A percentile compares a stretch with the other conserved stretches of the same genome.
Evolutionary conservation across 1,140 invertebrate species (phyloP).

Genomic region (Drosophila ananassae): DNA sequence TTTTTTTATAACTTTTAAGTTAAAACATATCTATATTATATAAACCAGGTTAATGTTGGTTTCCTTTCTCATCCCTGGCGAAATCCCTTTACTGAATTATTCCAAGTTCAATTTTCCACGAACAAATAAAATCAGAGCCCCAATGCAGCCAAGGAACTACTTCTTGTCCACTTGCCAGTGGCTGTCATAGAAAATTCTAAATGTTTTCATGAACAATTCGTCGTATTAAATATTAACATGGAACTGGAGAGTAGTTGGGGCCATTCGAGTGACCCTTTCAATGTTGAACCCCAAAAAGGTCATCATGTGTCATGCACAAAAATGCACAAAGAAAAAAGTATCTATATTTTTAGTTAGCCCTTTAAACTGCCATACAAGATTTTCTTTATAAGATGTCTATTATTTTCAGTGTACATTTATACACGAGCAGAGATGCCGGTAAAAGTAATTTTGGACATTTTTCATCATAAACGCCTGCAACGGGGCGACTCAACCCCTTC

Average conservation of each 20-base stretch:
- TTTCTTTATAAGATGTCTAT: not conserved
- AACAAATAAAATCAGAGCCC: conserved; percentile 76
- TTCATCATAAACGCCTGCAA: conserved; percentile 72
- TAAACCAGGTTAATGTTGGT: not conserved
- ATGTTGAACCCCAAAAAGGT: conserved; percentile 58
- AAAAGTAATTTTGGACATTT: conserved; percentile 77
- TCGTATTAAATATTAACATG: conserved; percentile 82
- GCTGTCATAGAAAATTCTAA: conserved; percentile 63
- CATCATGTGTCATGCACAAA: conserved; percentile 49
- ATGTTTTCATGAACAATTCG: conserved; percentile 81
- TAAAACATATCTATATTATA: not conserved
- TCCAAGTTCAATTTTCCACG: conserved; percentile 74
- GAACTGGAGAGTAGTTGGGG: conserved; percentile 65
- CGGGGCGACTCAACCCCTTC: conserved; percentile 23
- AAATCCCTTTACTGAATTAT: conserved; percentile 57
- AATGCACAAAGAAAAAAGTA: not conserved
- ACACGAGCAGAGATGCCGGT: conserved; percentile 28
- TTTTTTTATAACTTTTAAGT: not conserved
- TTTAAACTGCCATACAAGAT: not conserved
- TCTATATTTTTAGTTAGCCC: no score
- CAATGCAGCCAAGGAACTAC: conserved; percentile 54
- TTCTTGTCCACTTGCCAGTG: conserved; percentile 33
- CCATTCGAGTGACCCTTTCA: conserved; percentile 68
- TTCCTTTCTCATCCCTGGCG: conserved; percentile 1
- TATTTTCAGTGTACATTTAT: not conserved